Conservation (phyloP, 2,113 vertebrate species). For the Sarotherodon lohbergeri region DNA sequence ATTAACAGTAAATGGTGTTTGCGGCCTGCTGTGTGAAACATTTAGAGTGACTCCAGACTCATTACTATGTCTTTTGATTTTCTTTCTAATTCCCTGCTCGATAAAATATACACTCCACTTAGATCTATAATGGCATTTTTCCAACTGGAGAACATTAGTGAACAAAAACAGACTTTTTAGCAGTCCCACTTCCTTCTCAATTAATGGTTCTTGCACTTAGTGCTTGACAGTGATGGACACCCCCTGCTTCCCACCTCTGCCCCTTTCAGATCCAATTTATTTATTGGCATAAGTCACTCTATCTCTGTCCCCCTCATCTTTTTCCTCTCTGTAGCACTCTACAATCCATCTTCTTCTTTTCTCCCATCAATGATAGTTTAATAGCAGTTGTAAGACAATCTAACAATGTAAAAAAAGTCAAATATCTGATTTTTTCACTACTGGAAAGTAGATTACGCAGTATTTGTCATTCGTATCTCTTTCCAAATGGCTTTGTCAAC, state of each 20-base stretch:
- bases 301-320: neutral
- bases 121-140: constrained; percentile 29
- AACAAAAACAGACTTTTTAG: constrained; percentile 40
- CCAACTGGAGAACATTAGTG: constrained; percentile 33
- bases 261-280: constrained; percentile 24
- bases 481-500: neutral
- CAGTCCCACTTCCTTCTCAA: constrained; percentile 19
- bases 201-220: constrained; percentile 47
- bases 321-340: neutral
- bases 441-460: neutral
- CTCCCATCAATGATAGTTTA: neutral
- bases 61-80: constrained; percentile 28
- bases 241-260: neutral
- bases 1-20: constrained; percentile 21
- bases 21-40: neutral
- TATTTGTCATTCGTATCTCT: neutral
- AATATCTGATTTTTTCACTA: neutral
- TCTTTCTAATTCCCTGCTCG: neutral
- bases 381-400: neutral
- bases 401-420: neutral
- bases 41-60: constrained; percentile 10
- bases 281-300: neutral
- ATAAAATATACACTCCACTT: constrained; percentile 28
- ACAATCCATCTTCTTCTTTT: neutral
- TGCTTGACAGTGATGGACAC: constrained; percentile 56